Evolutionary conservation across 1,140 invertebrate genomes (phyloP).

Genomic region (Pachyrhynchus sulphureomaculatus): DNA sequence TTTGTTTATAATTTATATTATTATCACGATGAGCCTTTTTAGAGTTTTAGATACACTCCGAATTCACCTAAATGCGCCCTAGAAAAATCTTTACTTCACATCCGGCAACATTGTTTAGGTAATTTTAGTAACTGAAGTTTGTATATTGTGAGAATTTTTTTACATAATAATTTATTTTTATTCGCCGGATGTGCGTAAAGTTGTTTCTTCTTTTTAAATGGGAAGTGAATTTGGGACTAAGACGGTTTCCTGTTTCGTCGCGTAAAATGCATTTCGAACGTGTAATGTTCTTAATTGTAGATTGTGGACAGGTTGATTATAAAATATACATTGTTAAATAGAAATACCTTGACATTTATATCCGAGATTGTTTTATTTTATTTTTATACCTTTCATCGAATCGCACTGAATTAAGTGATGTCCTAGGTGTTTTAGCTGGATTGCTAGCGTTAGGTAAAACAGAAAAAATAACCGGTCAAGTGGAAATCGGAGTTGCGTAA

Average conservation of each 20-base stretch:
- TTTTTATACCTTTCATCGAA: no score
- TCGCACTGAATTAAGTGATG: no score
- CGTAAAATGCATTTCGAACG: constrained; percentile 48
- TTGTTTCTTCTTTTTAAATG: no score
- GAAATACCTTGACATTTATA: constrained; percentile 53
- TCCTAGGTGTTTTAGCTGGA: no score
- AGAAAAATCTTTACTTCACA: neutral
- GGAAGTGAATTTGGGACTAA: neutral
- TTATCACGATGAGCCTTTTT: constrained; percentile 41
- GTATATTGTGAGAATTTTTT: neutral
- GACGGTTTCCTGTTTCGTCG: constrained; percentile 47
- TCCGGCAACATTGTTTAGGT: no score
- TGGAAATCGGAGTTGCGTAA: no score
- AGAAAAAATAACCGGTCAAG: no score
- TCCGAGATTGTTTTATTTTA: constrained; percentile 1
- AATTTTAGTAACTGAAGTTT: neutral
- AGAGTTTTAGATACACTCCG: constrained; percentile 16
- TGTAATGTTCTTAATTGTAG: constrained; percentile 54
- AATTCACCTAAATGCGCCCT: neutral
- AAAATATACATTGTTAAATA: constrained; percentile 54
- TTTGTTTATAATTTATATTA: constrained; percentile 46
- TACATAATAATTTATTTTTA: neutral
- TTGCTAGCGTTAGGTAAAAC: no score
- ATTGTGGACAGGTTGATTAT: constrained; percentile 54
- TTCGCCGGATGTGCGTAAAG: no score